Evolutionary conservation across 2,113 vertebrate species (phyloP).

Genomic region (Crypturellus undulatus): DNA sequence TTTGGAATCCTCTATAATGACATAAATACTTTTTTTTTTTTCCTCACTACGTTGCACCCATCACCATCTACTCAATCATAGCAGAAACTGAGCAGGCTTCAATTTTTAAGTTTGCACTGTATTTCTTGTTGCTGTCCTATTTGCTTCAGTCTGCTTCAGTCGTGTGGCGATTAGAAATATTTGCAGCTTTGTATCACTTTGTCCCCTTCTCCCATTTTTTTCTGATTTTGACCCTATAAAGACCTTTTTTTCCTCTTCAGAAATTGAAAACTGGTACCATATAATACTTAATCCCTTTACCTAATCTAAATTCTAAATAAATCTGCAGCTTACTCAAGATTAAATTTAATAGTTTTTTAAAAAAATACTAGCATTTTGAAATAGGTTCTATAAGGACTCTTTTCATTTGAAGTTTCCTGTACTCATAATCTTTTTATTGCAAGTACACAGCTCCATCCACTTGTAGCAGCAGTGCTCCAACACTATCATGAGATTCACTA

Average conservation of each 20-base stretch:
- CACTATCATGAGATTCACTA: conserved; percentile 69
- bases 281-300: not conserved
- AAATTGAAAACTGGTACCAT: not conserved
- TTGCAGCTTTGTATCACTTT: not conserved
- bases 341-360: not conserved
- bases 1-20: not conserved
- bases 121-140: not conserved
- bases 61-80: not conserved
- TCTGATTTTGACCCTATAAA: not conserved
- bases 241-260: not conserved
- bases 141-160: not conserved
- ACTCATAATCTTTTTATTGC: conserved; percentile 34
- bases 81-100: not conserved
- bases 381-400: not conserved
- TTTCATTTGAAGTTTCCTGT: conserved; percentile 6
- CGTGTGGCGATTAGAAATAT: not conserved
- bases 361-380: not conserved
- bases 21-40: not conserved
- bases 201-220: not conserved
- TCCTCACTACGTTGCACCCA: not conserved
- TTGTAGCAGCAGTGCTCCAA: conserved; percentile 63
- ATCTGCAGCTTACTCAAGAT: not conserved
- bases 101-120: not conserved
- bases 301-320: not conserved
- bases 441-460: conserved; percentile 50